phyloP scores from a whole-genome alignment of 2,888 invertebrate genomes.

The Thera britannica region DNA sequence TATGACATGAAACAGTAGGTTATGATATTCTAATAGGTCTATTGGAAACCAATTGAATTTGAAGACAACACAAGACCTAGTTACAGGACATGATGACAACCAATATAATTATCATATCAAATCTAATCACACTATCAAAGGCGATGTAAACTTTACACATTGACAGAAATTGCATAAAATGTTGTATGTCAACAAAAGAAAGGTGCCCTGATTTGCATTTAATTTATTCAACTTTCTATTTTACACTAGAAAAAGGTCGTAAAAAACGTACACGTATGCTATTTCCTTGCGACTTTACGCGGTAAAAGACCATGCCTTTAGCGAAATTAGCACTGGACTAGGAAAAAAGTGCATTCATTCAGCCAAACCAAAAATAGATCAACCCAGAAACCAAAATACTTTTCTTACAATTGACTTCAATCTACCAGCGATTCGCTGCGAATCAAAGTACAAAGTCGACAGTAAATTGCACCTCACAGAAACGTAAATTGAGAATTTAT shows the following conservation, averaged over 20 bases:
- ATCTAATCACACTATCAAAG: not conserved
- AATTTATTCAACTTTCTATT: conserved; percentile 58
- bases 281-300: conserved; percentile 37
- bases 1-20: too few relatives aligned
- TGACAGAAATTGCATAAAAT: conserved; percentile 57
- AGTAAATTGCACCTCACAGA: conserved; percentile 51
- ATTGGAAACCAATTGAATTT: not conserved
- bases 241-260: conserved; percentile 29
- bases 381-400: conserved; percentile 69
- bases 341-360: conserved; percentile 55
- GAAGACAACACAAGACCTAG: not conserved
- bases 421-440: conserved; percentile 42
- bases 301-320: conserved; percentile 34
- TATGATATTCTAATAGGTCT: too few relatives aligned
- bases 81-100: not conserved
- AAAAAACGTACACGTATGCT: conserved; percentile 39
- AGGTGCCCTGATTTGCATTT: conserved; percentile 52
- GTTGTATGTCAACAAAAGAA: conserved; percentile 65
- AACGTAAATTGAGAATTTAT: conserved; percentile 60
- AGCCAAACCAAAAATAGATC: conserved; percentile 69
- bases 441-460: conserved; percentile 55
- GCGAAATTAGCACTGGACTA: conserved; percentile 48
- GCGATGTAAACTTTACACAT: not conserved
- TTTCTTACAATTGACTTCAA: conserved; percentile 44
- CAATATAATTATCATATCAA: not conserved